Conservation (phyloP, 2,797 vertebrate species). For the Tinamus major region DNA sequence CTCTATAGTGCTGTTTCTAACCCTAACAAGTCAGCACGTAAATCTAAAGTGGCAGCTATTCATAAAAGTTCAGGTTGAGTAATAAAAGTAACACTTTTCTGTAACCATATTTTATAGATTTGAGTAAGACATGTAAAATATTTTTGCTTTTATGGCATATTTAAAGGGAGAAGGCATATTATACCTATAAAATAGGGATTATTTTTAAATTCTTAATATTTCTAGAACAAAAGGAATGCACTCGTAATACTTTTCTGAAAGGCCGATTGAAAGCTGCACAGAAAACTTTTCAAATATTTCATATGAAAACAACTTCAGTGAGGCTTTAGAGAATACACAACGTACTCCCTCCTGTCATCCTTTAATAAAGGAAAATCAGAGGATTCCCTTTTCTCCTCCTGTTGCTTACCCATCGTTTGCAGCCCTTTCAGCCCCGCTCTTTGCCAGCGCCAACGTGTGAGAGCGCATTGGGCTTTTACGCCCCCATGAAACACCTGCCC, state of each 20-base stretch:
- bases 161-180: conserved; percentile 13
- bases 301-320: neutral
- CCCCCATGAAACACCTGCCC: no score
- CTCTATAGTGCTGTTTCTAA: conserved; percentile 46
- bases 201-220: conserved; percentile 58
- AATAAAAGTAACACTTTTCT: conserved; percentile 70
- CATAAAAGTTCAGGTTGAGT: conserved; percentile 62
- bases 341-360: neutral
- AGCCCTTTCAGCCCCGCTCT: neutral
- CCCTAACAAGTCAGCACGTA: conserved; percentile 45
- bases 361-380: neutral
- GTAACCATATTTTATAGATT: conserved; percentile 68
- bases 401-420: neutral
- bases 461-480: no score
- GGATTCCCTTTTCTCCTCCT: neutral
- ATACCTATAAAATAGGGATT: conserved; percentile 26
- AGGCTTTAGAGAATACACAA: neutral
- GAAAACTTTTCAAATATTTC: conserved; percentile 40
- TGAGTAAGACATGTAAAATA: conserved; percentile 57
- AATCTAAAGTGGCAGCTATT: conserved; percentile 63
- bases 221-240: conserved; percentile 48
- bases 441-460: no score
- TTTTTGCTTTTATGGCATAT: conserved; percentile 56
- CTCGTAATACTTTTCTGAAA: neutral
- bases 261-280: neutral